phyloP scores from a whole-genome alignment of 1,140 invertebrate genomes.

The Pissodes strobi region DNA sequence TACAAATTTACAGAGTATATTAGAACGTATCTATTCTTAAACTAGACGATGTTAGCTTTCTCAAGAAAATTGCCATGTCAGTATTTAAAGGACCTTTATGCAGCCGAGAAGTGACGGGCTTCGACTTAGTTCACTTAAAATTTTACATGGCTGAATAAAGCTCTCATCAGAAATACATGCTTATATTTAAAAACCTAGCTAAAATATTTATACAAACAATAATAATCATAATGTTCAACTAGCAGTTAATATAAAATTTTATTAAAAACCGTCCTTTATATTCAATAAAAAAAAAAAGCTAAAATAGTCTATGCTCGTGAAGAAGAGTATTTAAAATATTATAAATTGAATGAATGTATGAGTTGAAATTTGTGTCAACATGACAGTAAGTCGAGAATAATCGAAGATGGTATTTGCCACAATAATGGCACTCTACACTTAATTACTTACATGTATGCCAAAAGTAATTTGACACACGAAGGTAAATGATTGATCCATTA shows the following conservation, averaged over 20 bases:
- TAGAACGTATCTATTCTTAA: too few relatives aligned
- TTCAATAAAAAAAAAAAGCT: conserved; percentile 48
- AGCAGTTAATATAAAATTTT: conserved; percentile 48
- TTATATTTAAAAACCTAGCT: conserved; percentile 55
- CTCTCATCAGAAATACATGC: conserved; percentile 41
- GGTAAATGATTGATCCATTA: too few relatives aligned
- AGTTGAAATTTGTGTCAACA: neutral
- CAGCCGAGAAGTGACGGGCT: neutral
- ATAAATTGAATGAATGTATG: neutral
- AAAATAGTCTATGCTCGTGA: conserved; percentile 34
- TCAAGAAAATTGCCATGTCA: conserved; percentile 19
- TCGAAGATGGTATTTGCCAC: conserved; percentile 12
- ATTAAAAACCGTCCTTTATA: conserved; percentile 50
- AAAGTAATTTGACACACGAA: too few relatives aligned
- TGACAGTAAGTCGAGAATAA: neutral
- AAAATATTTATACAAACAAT: conserved; percentile 56
- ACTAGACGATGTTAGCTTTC: conserved; percentile 18
- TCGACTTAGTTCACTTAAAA: conserved; percentile 4
- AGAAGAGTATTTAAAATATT: conserved; percentile 24
- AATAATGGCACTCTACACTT: conserved; percentile 22
- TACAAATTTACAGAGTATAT: too few relatives aligned
- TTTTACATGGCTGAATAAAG: conserved; percentile 4
- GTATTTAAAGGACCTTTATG: neutral
- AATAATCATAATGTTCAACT: conserved; percentile 49
- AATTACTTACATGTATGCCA: too few relatives aligned